Evolutionary conservation across 2,797 vertebrate species (phyloP).

Genomic region (Arrhamphus sclerolepis): DNA sequence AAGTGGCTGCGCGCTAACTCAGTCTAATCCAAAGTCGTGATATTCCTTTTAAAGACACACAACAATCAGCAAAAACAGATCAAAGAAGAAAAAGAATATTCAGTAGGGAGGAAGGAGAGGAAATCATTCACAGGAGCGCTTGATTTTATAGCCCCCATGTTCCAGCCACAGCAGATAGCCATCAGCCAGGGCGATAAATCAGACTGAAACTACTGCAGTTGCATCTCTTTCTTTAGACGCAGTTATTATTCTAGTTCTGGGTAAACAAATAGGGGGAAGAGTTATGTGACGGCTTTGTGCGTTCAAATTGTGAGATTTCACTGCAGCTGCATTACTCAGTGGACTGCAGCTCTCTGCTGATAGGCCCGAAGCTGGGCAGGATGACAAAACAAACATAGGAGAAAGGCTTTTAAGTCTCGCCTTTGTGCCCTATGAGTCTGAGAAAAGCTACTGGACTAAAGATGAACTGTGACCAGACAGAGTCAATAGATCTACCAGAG

Average conservation of each 20-base stretch:
- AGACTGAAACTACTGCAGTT: slow-evolving; percentile 52
- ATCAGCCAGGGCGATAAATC: slow-evolving; percentile 65
- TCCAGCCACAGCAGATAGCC: slow-evolving; percentile 63
- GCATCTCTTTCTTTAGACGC: slow-evolving; percentile 52
- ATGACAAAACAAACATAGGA: slow-evolving; percentile 72
- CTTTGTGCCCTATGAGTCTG: slow-evolving; percentile 33
- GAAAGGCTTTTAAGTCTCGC: slow-evolving; percentile 62
- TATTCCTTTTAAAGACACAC: slow-evolving; percentile 13
- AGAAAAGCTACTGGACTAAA: slow-evolving; percentile 65
- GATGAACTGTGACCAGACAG: slow-evolving; percentile 54
- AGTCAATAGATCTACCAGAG: slow-evolving; percentile 37
- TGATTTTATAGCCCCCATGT: slow-evolving; percentile 67
- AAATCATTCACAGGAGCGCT: slow-evolving; percentile 67
- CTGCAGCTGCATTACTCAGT: slow-evolving; percentile 50
- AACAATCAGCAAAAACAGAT: slow-evolving; percentile 50
- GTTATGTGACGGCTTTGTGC: slow-evolving; percentile 60
- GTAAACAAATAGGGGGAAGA: slow-evolving; percentile 70
- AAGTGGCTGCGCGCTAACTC: not conserved
- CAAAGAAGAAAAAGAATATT: slow-evolving; percentile 36
- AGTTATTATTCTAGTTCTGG: slow-evolving; percentile 61
- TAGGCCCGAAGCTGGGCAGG: slow-evolving; percentile 55
- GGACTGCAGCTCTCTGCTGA: slow-evolving; percentile 50
- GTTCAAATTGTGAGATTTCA: slow-evolving; percentile 53
- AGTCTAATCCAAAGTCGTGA: slow-evolving; percentile 1
- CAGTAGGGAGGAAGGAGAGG: slow-evolving; percentile 49